A percentile compares a stretch with the other conserved stretches of the same genome.
Conservation (phyloP, 2,888 invertebrate genomes). For the Neocrepidodera transversa region DNA sequence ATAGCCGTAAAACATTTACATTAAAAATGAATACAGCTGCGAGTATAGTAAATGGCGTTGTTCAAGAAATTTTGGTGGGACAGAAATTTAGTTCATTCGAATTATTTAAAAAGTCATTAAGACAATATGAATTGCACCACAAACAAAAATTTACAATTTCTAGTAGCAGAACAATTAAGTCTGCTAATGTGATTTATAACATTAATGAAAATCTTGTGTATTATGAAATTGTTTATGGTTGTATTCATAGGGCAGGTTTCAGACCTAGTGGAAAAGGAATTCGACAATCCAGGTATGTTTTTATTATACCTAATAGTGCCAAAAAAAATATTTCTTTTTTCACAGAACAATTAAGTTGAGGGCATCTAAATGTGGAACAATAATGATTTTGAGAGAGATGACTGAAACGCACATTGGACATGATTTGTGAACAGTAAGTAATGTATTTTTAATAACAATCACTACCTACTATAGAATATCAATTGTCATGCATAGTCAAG, state of each 20-base stretch:
- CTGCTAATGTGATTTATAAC: neutral
- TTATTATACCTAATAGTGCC: neutral
- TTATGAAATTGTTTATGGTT: neutral
- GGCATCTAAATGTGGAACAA: neutral
- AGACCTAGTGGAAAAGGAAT: constrained; percentile 1
- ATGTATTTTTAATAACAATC: neutral
- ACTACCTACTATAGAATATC: neutral
- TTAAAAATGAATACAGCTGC: too few species aligned
- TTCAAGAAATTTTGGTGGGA: too few species aligned
- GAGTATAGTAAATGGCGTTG: too few species aligned
- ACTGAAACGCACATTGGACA: neutral
- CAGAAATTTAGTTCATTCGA: too few species aligned
- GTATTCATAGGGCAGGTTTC: neutral
- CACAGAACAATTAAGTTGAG: neutral
- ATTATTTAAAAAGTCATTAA: too few species aligned
- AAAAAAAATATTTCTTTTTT: neutral
- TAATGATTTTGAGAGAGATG: neutral
- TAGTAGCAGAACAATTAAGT: too few species aligned
- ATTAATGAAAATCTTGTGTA: neutral
- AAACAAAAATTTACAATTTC: too few species aligned
- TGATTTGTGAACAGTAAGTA: neutral
- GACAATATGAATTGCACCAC: too few species aligned
- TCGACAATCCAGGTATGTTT: neutral
- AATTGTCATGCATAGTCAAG: too few species aligned
- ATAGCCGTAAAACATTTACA: too few species aligned